Evolutionary conservation across 2,888 invertebrate species (phyloP).

Genomic region (Entomobrya proxima): DNA sequence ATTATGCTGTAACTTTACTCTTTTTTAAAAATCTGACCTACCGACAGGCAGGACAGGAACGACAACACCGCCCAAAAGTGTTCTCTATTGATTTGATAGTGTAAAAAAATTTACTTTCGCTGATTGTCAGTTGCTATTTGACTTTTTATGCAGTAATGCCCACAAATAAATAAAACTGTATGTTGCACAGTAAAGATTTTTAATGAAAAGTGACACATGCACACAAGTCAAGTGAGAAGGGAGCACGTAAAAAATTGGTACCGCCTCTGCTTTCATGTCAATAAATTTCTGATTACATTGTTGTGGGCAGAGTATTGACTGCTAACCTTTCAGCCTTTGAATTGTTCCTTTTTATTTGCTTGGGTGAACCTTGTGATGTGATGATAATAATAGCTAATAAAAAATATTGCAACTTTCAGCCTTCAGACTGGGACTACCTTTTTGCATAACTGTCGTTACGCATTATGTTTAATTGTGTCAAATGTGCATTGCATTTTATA

Average conservation of each 20-base stretch:
- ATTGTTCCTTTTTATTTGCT: background rate
- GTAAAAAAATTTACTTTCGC: too few species aligned
- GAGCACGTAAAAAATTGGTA: conserved; percentile 5
- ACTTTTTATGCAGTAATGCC: conserved; percentile 23
- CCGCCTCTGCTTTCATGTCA: conserved; percentile 24
- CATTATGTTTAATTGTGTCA: background rate
- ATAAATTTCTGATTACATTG: background rate
- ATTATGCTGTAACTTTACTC: background rate
- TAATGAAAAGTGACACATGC: conserved; percentile 17
- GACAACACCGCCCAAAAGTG: background rate
- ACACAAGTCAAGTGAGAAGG: background rate
- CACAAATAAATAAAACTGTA: background rate
- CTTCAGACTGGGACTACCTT: background rate
- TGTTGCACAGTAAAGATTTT: background rate
- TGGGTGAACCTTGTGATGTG: background rate
- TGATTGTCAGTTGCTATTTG: conserved; percentile 13
- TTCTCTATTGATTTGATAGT: too few species aligned
- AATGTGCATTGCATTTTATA: background rate
- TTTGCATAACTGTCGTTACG: background rate
- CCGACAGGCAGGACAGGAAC: too few species aligned
- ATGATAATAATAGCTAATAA: conserved; percentile 1
- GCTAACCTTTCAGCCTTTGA: background rate
- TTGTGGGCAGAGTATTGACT: background rate
- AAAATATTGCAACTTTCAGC: background rate
- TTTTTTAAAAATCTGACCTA: background rate